Evolutionary conservation across 92 coral and sea anemone species (phyloP).

Genomic region (Porites cylindrica): DNA sequence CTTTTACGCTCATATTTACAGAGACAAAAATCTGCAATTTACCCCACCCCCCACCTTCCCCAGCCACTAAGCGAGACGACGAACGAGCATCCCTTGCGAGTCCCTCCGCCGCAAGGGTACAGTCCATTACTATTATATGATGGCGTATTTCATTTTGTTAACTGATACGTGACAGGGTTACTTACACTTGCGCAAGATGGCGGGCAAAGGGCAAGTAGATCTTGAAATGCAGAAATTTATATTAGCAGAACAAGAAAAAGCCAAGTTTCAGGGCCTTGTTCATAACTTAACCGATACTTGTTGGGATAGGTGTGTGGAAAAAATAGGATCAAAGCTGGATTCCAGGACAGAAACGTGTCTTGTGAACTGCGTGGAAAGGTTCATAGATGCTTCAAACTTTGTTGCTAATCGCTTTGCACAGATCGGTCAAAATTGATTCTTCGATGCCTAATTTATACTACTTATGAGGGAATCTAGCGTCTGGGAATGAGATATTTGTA

Average conservation of each 20-base stretch:
- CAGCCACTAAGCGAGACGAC: too few species aligned
- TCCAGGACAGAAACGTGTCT: constrained; percentile 86
- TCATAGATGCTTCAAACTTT: constrained; percentile 87
- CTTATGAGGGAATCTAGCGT: not conserved
- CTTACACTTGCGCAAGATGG: constrained; percentile 4
- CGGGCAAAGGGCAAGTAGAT: constrained; percentile 56
- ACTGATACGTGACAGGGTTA: not conserved
- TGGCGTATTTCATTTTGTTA: not conserved
- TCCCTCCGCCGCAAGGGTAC: too few species aligned
- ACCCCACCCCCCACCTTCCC: too few species aligned
- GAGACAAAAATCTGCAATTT: too few species aligned
- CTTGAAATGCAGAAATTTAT: constrained; percentile 82
- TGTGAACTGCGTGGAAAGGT: constrained; percentile 93
- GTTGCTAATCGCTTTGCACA: constrained; percentile 80
- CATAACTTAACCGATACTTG: constrained; percentile 89
- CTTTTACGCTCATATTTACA: too few species aligned
- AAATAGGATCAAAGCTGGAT: constrained; percentile 85
- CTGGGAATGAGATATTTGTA: not conserved
- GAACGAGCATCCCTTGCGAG: too few species aligned
- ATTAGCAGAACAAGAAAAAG: constrained; percentile 86
- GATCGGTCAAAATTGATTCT: constrained; percentile 19
- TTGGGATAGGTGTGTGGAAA: constrained; percentile 97
- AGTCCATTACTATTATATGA: too few species aligned
- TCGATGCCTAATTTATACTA: not conserved
- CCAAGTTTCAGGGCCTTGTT: constrained; percentile 83